Base-by-base conservation (phyloP, 1,140 invertebrate genomes). In the Aphidius gifuensis region DNA sequence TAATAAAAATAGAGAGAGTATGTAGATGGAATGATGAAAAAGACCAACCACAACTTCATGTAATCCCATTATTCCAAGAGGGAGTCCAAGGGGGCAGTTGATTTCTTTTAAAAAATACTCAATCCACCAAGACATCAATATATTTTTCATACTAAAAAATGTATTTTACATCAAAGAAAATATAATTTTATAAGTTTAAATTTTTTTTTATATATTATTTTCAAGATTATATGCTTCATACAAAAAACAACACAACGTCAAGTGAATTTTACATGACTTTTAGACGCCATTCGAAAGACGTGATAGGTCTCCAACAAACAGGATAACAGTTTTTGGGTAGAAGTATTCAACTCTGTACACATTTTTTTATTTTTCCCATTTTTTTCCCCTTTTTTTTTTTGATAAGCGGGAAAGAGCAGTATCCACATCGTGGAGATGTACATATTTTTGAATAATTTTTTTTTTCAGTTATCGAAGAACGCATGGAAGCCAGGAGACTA, bases 71-170 rank as follows among this genome's bases (percentile, higher is more conserved):
- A 77, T 71, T 67, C 76, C 78, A 80, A 80, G 80, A 81, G 80
- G 73, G 71, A 70, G 66, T 77, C 79, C 79, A 81, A 81, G 80
- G 78, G 79, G 77, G 79, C 78, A 80, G 71, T 72, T 67, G 68
- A 73, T 81, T 80, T 80, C 80, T 81, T 80, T 69, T 32, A 32
- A 32, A 32, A 32, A 3, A 32, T 32, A 32, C 4, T 32, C 23
- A 32, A 32, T 63, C 38, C 53, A 47, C 39, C 46, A 47, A 51
- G 23, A 32, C 23, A 32, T 32, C 23, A 32, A 32, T 32, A 32
- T 32, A 32, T 32, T 32, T 3, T 32, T 32, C 2, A 32, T 32
- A 57, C 48, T 58, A 32, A 40, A 39, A 57, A 44, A 16, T 16
- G 16, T 16, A 16, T 16, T 16, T 43, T 32, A 32, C 32, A 43